Base-by-base conservation (phyloP, 1,140 invertebrate genomes). In the Penaeus vannamei region DNA sequence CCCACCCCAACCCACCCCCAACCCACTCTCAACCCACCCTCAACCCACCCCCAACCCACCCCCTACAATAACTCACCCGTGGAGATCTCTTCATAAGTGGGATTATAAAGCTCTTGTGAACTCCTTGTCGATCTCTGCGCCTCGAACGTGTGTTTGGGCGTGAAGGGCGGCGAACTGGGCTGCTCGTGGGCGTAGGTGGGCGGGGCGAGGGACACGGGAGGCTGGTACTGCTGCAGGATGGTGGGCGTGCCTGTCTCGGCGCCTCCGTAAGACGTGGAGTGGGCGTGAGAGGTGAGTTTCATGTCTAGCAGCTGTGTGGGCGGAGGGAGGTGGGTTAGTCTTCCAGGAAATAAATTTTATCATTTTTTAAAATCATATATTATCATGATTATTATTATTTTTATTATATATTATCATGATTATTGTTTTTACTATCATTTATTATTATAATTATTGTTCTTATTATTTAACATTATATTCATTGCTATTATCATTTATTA, bases 1-100 rank as follows among this genome's bases (percentile, higher is more conserved):
- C 46, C 46, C 46, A 2, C 46, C 5, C 5, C 5, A 36, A 36
- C 1, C 1, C 1, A 36, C n/a, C n/a, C n/a, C 1, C 5, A 36
- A 5, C 36, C 10, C 46, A 53, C 46, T 8, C 46, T 12, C 14
- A 7, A 10, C 46, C 46, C 46, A 2, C 10, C 10, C 46, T 8
- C 14, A 2, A 53, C 14, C 3, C 46, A 53, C 46, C 46, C 10
- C 46, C 14, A 3, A 2, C 46, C 46, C 46, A 0, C 46, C 46
- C 46, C 46, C 46, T 8, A 2, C 10, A 12, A 10, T 22, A 4
- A 86, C 84, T 84, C 72, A 90, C 89, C 89, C 23, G 89, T 86
- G 42, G 89, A 90, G 29, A 90, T 90, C 42, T 90, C 89, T 61
- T 90, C 89, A 59, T 90, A 90, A 23, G 89, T 90, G 0, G 89